Conservation (phyloP, 2,113 vertebrate species). For the Cephalopterus ornatus region DNA sequence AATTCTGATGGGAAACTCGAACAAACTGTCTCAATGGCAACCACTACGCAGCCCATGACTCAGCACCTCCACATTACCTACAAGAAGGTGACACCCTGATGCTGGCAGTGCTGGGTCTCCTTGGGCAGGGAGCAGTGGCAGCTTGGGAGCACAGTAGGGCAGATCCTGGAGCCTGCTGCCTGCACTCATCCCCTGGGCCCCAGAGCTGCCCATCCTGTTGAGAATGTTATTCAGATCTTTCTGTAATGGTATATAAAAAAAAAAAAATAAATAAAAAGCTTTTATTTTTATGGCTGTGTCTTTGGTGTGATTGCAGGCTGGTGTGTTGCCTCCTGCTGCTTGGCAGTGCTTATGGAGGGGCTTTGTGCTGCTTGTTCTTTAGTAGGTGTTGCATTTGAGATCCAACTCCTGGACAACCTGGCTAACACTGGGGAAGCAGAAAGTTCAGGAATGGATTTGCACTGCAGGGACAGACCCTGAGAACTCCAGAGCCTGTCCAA, state of each 20-base stretch:
- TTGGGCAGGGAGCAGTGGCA: not conserved
- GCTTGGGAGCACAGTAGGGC: not conserved
- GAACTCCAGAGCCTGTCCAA: not conserved
- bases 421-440: accelerated
- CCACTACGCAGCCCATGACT: conserved; percentile 86
- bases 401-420: not conserved
- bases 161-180: not conserved
- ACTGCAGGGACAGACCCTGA: not conserved
- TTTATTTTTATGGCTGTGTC: conserved; percentile 78
- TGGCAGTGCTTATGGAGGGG: not conserved
- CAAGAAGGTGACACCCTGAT: conserved; percentile 77
- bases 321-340: not conserved
- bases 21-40: conserved; percentile 94
- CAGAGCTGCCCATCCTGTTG: not conserved
- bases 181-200: not conserved
- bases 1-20: conserved; percentile 89
- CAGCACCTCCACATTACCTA: conserved; percentile 92
- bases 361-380: not conserved
- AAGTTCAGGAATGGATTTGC: not conserved
- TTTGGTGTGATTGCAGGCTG: not conserved
- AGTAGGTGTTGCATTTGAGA: not conserved
- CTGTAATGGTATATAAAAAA: conserved; percentile 61
- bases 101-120: not conserved
- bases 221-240: conserved; percentile 36
- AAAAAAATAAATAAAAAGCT: conserved; percentile 72